These are phyloP conservation scores for Semnornis frantzii DNA, from an alignment of 2,113 vertebrate genomes.

Conservation along the genomic window DNA sequence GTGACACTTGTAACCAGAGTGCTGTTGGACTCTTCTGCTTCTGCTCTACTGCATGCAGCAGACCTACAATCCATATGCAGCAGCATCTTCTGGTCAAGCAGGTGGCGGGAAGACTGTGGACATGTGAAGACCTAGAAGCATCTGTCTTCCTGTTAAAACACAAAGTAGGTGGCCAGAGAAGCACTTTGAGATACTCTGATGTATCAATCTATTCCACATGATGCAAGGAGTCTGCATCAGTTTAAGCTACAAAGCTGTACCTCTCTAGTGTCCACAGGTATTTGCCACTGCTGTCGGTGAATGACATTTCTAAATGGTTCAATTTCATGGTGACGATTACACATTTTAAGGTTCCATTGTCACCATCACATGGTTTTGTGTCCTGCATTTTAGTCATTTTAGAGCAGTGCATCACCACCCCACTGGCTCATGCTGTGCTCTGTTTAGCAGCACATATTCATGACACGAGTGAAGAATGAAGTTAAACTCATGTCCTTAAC, in stretches of 20 bases:
- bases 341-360: slow-evolving; percentile 2
- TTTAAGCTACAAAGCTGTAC: not conserved
- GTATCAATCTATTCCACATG: not conserved
- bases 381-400: slow-evolving; percentile 56
- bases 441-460: slow-evolving; percentile 54
- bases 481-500: slow-evolving; percentile 62
- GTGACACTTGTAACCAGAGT: not conserved
- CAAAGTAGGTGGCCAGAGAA: not conserved
- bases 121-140: not conserved
- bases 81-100: not conserved
- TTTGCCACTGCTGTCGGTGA: not conserved
- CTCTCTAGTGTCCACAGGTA: not conserved
- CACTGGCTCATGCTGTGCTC: not conserved
- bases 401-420: slow-evolving; percentile 49
- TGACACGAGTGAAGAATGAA: slow-evolving; percentile 64
- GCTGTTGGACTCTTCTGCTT: not conserved
- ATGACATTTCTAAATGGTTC: not conserved
- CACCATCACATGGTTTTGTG: not conserved
- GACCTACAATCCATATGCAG: no score
- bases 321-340: not conserved
- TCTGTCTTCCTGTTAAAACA: not conserved
- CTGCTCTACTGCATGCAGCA: rapidly evolving
- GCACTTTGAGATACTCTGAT: not conserved
- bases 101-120: not conserved
- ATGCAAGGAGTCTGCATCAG: not conserved